These are phyloP conservation scores for Enteromius paludinosus DNA, from an alignment of 2,797 vertebrate genomes.

Conservation along the genomic window DNA sequence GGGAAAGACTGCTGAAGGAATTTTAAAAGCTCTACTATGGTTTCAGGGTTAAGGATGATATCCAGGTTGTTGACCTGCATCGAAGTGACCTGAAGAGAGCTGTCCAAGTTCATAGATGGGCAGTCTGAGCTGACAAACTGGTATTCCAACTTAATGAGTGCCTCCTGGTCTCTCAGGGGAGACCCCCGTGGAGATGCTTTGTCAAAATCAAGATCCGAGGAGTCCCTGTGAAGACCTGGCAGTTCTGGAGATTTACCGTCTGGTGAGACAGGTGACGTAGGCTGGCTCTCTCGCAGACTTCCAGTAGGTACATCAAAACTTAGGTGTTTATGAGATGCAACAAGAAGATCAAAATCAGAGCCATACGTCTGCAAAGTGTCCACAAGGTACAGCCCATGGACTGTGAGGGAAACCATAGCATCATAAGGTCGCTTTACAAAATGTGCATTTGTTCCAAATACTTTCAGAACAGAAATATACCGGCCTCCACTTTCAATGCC, in stretches of 20 bases:
- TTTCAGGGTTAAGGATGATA: constrained; percentile 98
- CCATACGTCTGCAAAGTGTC: constrained; percentile 97
- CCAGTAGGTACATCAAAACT: constrained; percentile 95
- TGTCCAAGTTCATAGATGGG: constrained; percentile 93
- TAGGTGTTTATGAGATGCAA: constrained; percentile 96
- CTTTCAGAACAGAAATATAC: constrained; percentile 97
- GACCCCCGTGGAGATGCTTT: constrained; percentile 67
- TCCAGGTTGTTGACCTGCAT: constrained; percentile 96
- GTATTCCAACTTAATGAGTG: constrained; percentile 94
- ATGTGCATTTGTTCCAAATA: constrained; percentile 93
- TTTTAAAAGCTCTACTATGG: constrained; percentile 93
- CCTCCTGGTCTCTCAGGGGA: constrained; percentile 85
- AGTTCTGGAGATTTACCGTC: constrained; percentile 65
- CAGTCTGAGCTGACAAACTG: constrained; percentile 98
- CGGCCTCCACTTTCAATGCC: constrained; percentile 93
- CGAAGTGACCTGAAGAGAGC: constrained; percentile 91
- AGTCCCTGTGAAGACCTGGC: constrained; percentile 65
- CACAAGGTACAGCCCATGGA: constrained; percentile 93
- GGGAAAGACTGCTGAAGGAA: constrained; percentile 98
- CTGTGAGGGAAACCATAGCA: constrained; percentile 91
- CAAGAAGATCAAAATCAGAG: constrained; percentile 94
- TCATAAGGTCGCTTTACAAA: constrained; percentile 98
- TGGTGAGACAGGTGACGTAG: constrained; percentile 82
- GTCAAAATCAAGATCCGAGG: constrained; percentile 63
- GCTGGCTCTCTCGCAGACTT: constrained; percentile 89